These are phyloP conservation scores for Orthonychiurus folsomi DNA, from an alignment of 2,888 invertebrate species.

Conservation along the genomic window DNA sequence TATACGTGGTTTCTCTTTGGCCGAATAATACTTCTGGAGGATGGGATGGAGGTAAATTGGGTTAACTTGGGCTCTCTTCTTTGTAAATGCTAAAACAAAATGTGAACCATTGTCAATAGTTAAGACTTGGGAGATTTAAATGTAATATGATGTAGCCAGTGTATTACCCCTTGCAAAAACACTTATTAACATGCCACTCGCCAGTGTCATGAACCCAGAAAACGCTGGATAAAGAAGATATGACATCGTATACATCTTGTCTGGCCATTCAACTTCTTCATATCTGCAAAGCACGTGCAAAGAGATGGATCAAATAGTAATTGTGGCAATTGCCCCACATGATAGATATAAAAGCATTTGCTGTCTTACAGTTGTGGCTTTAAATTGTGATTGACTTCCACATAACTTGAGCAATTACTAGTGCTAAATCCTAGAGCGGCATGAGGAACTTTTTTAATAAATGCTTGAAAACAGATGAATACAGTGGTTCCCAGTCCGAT, in stretches of 20 bases:
- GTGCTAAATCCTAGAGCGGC: neutral
- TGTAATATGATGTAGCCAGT: too few species aligned
- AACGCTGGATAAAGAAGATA: neutral
- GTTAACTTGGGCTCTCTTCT: too few species aligned
- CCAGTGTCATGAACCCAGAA: neutral
- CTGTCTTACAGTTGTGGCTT: neutral
- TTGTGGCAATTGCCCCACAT: too few species aligned
- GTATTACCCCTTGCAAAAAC: neutral
- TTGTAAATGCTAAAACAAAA: too few species aligned
- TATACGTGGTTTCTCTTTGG: too few species aligned
- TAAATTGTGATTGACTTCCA: too few species aligned
- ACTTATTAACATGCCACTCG: neutral
- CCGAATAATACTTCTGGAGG: too few species aligned
- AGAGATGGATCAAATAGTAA: too few species aligned
- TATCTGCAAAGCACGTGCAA: too few species aligned
- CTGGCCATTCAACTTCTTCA: neutral
- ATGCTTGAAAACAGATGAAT: slow-evolving; percentile 23
- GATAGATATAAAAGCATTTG: neutral
- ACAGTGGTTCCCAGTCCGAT: slow-evolving; percentile 19
- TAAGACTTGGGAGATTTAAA: too few species aligned
- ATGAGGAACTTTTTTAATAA: neutral
- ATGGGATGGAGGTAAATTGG: too few species aligned
- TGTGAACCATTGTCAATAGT: too few species aligned
- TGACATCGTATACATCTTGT: neutral
- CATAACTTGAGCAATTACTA: neutral